Conservation (phyloP, 2,113 vertebrate species). For the Tachuris rubrigastra region DNA sequence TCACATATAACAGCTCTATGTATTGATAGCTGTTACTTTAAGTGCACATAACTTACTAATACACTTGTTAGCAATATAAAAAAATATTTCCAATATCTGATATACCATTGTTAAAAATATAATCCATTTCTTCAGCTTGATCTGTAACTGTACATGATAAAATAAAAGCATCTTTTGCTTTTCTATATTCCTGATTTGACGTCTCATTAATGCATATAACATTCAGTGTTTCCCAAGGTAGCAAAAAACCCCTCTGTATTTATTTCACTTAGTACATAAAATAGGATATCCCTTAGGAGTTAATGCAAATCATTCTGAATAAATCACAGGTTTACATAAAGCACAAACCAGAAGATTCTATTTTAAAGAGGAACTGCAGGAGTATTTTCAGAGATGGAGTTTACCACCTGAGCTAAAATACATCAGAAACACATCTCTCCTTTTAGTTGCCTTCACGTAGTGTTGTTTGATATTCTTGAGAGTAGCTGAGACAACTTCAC, state of each 20-base stretch:
- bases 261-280: conserved; percentile 17
- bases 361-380: not conserved
- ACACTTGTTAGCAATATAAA: not conserved
- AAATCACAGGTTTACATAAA: not conserved
- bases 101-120: not conserved
- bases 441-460: not conserved
- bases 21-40: not conserved
- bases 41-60: not conserved
- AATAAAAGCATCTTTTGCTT: not conserved
- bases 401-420: not conserved
- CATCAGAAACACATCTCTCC: not conserved
- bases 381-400: not conserved
- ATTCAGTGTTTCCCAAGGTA: not conserved
- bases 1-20: not conserved
- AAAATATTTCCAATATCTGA: not conserved
- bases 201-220: conserved; percentile 4
- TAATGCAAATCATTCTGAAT: not conserved
- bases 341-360: not conserved
- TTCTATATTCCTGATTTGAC: not conserved
- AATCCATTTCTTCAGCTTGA: not conserved
- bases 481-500: not conserved
- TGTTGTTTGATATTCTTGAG: not conserved
- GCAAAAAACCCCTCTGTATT: not conserved
- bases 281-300: not conserved
- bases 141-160: not conserved